A percentile compares a stretch with the other conserved stretches of the same genome.
phyloP scores from a whole-genome alignment of 2,113 vertebrate genomes.

The Bothrops jararaca region DNA sequence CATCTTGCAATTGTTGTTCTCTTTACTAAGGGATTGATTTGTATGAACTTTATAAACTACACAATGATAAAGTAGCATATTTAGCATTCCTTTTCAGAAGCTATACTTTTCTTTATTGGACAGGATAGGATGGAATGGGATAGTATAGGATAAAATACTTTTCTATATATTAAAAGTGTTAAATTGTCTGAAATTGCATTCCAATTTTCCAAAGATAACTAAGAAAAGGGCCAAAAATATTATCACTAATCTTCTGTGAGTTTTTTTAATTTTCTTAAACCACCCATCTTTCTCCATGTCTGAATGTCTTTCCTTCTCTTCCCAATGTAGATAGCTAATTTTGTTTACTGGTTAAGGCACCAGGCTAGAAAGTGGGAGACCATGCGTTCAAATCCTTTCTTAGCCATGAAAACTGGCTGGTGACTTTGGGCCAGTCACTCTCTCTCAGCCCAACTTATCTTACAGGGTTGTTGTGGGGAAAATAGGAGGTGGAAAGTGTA shows the following conservation, averaged over 20 bases:
- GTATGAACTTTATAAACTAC: not conserved
- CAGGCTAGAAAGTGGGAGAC: too few relatives aligned
- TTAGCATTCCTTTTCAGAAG: not conserved
- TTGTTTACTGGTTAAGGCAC: too few relatives aligned
- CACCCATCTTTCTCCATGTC: slow-evolving; percentile 61
- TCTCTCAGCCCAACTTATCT: too few relatives aligned
- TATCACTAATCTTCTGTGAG: slow-evolving; percentile 43
- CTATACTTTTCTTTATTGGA: not conserved
- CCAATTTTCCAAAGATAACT: slow-evolving; percentile 23
- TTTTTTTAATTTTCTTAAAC: slow-evolving; percentile 55
- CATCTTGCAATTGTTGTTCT: not conserved
- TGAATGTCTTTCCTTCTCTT: slow-evolving; percentile 60
- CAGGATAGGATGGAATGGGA: too few relatives aligned
- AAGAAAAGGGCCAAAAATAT: not conserved
- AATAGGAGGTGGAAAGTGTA: not conserved
- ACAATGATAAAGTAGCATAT: not conserved
- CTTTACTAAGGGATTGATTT: not conserved
- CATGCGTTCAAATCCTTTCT: too few relatives aligned
- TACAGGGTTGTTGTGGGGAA: not conserved
- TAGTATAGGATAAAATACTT: not conserved
- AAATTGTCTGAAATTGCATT: slow-evolving; percentile 41
- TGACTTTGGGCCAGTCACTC: too few relatives aligned
- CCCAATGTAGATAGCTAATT: slow-evolving; percentile 14
- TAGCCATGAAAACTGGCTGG: too few relatives aligned
- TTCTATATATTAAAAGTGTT: not conserved